Percentiles rank a stretch among this genome's conserved stretches.
Conservation (phyloP, 1,140 invertebrate species). For the Euwallacea similis region DNA sequence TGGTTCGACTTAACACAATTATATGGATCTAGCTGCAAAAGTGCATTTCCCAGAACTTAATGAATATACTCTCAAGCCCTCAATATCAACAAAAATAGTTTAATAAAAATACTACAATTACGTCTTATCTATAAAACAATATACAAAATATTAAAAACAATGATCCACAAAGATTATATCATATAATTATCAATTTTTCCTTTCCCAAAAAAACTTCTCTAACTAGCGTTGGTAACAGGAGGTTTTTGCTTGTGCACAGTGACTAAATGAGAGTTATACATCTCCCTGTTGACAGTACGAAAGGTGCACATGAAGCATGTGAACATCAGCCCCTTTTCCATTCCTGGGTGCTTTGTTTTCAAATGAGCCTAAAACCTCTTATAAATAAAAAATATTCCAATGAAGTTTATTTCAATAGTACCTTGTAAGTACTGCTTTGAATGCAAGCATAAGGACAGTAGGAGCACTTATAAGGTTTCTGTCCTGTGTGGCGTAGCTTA, state of each 20-base stretch:
- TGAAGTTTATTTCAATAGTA: background rate
- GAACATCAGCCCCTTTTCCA: conserved; percentile 57
- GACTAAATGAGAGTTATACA: conserved; percentile 50
- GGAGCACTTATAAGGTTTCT: conserved; percentile 71
- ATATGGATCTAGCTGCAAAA: no score
- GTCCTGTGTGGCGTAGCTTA: conserved; percentile 73
- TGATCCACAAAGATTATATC: no score
- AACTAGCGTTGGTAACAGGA: background rate
- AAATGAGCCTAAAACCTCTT: conserved; percentile 53
- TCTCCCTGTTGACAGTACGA: conserved; percentile 59
- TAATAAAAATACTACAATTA: no score
- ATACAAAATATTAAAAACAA: no score
- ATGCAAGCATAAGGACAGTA: conserved; percentile 71
- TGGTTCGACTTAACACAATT: no score
- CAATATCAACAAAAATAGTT: no score
- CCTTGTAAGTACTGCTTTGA: conserved; percentile 67
- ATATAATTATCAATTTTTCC: no score
- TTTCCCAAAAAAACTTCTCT: no score
- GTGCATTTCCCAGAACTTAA: no score
- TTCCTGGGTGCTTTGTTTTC: conserved; percentile 60
- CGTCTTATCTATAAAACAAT: no score
- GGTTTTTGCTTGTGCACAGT: conserved; percentile 42
- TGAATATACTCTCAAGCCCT: no score
- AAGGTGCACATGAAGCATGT: conserved; percentile 59
- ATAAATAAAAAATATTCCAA: background rate